Percentiles rank a stretch among this genome's conserved stretches.
Conservation (phyloP, 2,113 vertebrate genomes). For the Castor canadensis region DNA sequence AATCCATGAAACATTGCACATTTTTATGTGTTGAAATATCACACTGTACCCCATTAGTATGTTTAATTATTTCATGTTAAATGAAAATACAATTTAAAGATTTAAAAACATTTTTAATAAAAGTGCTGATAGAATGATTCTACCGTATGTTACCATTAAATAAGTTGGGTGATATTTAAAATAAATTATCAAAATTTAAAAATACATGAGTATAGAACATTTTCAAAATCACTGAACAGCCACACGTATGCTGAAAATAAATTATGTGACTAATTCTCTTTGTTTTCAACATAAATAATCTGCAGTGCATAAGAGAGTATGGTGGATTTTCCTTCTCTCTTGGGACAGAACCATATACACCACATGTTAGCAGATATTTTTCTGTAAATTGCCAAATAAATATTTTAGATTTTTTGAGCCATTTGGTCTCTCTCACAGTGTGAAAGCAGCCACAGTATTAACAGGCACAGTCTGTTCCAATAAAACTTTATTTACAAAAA, state of each 20-base stretch:
- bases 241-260: not conserved
- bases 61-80: not conserved
- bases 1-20: not conserved
- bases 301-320: not conserved
- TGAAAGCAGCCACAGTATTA: not conserved
- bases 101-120: not conserved
- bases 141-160: not conserved
- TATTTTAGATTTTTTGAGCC: not conserved
- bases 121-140: not conserved
- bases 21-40: not conserved
- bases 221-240: not conserved
- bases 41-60: not conserved
- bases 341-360: not conserved
- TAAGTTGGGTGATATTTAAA: not conserved
- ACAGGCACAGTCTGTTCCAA: not conserved
- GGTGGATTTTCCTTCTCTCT: not conserved
- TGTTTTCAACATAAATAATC: not conserved
- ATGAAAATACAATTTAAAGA: not conserved
- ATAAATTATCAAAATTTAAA: not conserved
- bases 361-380: not conserved
- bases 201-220: not conserved
- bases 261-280: constrained; percentile 12
- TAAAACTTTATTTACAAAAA: constrained; percentile 48
- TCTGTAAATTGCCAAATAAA: not conserved
- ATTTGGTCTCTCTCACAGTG: not conserved